Conservation (phyloP, 2,888 invertebrate genomes). For the Hanleya hanleyi region DNA sequence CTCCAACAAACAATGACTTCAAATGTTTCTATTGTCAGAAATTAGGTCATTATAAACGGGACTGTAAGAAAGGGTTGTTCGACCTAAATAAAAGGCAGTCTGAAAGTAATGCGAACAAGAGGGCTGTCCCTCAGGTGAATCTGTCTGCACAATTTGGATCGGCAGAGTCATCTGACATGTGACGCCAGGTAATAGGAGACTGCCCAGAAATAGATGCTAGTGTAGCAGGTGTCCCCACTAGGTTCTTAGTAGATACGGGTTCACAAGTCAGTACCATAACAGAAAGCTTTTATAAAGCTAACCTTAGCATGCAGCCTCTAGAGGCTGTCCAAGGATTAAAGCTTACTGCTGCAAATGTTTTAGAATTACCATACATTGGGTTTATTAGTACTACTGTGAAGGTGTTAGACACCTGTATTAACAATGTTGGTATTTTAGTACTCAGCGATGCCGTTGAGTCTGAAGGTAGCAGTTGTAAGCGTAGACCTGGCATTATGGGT, state of each 20-base stretch:
- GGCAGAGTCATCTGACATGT: no score
- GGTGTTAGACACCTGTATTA: neutral
- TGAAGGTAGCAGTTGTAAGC: neutral
- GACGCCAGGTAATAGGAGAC: neutral
- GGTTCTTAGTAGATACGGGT: neutral
- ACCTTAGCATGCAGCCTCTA: neutral
- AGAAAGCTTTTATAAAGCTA: neutral
- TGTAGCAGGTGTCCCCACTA: neutral
- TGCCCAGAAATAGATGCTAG: neutral
- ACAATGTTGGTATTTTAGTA: neutral
- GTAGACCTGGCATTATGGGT: neutral
- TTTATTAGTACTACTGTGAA: neutral
- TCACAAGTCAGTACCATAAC: constrained; percentile 1
- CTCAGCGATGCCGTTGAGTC: no score
- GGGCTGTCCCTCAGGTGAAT: no score
- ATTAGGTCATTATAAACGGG: no score
- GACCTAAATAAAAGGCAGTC: no score
- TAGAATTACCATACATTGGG: neutral
- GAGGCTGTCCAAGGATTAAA: neutral
- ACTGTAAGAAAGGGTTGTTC: no score
- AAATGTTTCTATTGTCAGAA: no score
- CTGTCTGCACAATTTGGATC: no score
- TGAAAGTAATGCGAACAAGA: no score
- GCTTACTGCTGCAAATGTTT: neutral
- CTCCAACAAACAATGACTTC: no score